These are phyloP conservation scores for Cryptotermes secundus DNA, from an alignment of 1,140 invertebrate genomes.

Conservation along the genomic window DNA sequence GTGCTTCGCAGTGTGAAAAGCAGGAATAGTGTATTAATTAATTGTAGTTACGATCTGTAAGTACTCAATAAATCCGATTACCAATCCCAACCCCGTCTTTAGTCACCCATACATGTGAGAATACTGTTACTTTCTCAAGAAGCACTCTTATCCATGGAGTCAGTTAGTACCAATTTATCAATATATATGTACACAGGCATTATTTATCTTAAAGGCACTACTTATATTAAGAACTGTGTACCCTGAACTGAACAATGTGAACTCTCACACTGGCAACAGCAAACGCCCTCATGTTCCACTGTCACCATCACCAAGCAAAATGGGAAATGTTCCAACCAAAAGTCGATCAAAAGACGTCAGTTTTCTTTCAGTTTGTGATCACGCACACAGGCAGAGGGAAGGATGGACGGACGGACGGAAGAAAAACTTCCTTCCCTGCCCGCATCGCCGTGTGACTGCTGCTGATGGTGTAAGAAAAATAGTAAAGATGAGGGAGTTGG, in stretches of 20 bases:
- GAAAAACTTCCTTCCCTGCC: background rate
- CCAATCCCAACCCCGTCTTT: no score
- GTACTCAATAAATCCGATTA: no score
- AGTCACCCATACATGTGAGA: no score
- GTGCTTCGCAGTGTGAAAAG: no score
- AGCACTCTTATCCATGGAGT: no score
- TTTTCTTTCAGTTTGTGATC: background rate
- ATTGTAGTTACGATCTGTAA: no score
- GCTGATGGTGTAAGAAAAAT: no score
- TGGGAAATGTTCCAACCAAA: background rate
- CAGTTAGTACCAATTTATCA: no score
- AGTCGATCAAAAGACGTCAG: conserved; percentile 15
- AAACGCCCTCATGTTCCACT: background rate
- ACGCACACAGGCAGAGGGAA: background rate
- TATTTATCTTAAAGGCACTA: background rate
- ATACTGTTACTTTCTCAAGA: no score
- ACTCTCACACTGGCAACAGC: background rate
- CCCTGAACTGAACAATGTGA: background rate
- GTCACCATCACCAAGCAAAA: background rate
- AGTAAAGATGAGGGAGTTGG: no score
- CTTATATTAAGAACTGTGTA: background rate
- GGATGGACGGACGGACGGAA: background rate
- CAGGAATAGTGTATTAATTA: no score
- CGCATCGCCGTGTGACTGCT: background rate
- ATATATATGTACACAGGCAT: no score